phyloP scores from a whole-genome alignment of 2,113 vertebrate species.

The Varanus komodoensis region DNA sequence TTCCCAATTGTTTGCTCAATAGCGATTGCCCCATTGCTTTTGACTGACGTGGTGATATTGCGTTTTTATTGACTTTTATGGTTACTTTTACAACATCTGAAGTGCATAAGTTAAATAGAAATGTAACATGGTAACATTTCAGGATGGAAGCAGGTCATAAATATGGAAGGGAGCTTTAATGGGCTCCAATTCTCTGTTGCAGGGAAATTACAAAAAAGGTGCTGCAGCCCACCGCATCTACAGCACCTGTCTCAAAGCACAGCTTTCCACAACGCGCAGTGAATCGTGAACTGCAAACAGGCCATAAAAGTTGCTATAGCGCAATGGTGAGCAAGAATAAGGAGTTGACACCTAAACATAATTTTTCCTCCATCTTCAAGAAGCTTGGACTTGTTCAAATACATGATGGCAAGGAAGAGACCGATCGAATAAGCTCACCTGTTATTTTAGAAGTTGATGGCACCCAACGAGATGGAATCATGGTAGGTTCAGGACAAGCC shows the following conservation, averaged over 20 bases:
- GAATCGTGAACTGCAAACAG: constrained; percentile 35
- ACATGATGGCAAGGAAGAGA: background rate
- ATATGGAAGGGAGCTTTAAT: constrained; percentile 57
- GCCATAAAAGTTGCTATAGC: constrained; percentile 25
- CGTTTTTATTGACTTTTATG: constrained; percentile 74
- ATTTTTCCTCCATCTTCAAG: background rate
- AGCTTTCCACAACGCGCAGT: constrained; percentile 35
- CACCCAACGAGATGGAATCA: background rate
- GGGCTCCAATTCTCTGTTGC: constrained; percentile 64
- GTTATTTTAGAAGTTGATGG: background rate
- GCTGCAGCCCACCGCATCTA: constrained; percentile 21
- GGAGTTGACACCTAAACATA: background rate
- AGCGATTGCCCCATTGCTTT: constrained; percentile 58
- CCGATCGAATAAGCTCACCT: background rate
- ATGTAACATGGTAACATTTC: constrained; percentile 65
- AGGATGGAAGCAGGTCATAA: constrained; percentile 72
- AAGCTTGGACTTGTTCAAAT: background rate
- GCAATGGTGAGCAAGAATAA: too few species aligned
- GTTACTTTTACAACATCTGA: constrained; percentile 74
- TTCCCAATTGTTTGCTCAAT: constrained; percentile 72
- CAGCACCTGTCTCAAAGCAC: constrained; percentile 11
- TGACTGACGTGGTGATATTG: constrained; percentile 69
- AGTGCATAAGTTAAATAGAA: constrained; percentile 72
- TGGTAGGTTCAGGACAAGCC: background rate
- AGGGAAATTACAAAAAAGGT: constrained; percentile 64